These are phyloP conservation scores for Drosophila seguyi DNA, from an alignment of 1,140 invertebrate species.

Conservation along the genomic window DNA sequence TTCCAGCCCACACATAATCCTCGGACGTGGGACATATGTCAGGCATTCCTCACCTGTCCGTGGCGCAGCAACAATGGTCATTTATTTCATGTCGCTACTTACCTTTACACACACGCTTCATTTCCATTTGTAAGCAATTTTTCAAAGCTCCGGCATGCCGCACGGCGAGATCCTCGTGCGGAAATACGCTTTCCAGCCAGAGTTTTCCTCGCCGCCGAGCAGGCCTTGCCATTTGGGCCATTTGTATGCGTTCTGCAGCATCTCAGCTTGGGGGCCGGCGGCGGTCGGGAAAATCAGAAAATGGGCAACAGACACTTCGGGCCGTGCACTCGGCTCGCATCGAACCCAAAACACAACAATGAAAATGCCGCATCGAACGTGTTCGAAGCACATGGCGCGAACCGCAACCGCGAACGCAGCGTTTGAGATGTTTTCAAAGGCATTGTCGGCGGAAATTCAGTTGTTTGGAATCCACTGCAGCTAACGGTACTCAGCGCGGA, in stretches of 20 bases:
- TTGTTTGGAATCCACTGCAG: slow-evolving; percentile 73
- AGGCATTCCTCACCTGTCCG: slow-evolving; percentile 49
- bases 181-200: slow-evolving; percentile 29
- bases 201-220: slow-evolving; percentile 14
- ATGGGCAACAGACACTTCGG: slow-evolving; percentile 12
- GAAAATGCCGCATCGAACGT: slow-evolving; percentile 61
- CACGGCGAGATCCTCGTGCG: slow-evolving; percentile 21
- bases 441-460: slow-evolving; percentile 51
- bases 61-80: slow-evolving; percentile 35
- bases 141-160: slow-evolving; percentile 34
- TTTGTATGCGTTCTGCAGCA: slow-evolving; percentile 58
- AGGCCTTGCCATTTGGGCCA: slow-evolving; percentile 29
- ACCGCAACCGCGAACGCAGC: slow-evolving; percentile 38
- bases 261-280: slow-evolving; percentile 4
- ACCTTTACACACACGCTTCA: slow-evolving; percentile 69
- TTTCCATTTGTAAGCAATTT: slow-evolving; percentile 72
- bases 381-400: slow-evolving; percentile 73
- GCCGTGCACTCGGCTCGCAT: slow-evolving; percentile 37
- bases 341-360: slow-evolving; percentile 78
- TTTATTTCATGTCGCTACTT: slow-evolving; percentile 49
- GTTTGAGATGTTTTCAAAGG: slow-evolving; percentile 40
- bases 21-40: slow-evolving; percentile 40
- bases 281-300: slow-evolving; percentile 3
- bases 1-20: slow-evolving; percentile 19
- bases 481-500: slow-evolving; percentile 64